A percentile compares a stretch with the other conserved stretches of the same genome.
Evolutionary conservation across 2,888 invertebrate genomes (phyloP).

Genomic region (Congeria kusceri): DNA sequence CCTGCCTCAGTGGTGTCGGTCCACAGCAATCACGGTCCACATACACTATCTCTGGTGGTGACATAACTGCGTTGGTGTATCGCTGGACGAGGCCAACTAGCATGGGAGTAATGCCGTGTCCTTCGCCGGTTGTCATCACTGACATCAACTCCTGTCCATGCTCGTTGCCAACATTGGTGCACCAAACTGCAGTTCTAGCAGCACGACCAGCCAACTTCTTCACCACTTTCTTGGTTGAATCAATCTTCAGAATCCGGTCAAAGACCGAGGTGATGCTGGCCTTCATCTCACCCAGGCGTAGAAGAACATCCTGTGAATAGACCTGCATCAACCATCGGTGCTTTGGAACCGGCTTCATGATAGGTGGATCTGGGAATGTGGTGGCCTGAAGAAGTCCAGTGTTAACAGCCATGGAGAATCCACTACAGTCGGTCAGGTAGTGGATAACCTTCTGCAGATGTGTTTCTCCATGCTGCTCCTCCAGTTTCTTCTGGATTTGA

Average conservation of each 20-base stretch:
- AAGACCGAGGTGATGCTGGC: conserved; percentile 67
- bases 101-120: conserved; percentile 47
- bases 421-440: conserved; percentile 51
- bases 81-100: conserved; percentile 43
- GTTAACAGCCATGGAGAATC: conserved; percentile 23
- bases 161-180: conserved; percentile 60
- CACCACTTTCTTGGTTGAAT: conserved; percentile 69
- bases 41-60: conserved; percentile 56
- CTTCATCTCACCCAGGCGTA: conserved; percentile 62
- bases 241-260: conserved; percentile 69
- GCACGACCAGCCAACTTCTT: conserved; percentile 58
- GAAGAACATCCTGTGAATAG: conserved; percentile 52
- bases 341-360: conserved; percentile 34
- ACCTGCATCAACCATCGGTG: conserved; percentile 64
- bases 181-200: conserved; percentile 59
- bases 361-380: conserved; percentile 46
- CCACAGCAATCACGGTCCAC: conserved; percentile 66
- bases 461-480: conserved; percentile 60
- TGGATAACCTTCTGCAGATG: no score
- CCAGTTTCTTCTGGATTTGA: conserved; percentile 54
- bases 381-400: conserved; percentile 16
- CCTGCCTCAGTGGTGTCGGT: conserved; percentile 7
- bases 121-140: conserved; percentile 63
- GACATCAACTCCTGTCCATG: conserved; percentile 56
- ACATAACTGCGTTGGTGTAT: conserved; percentile 43